Evolutionary conservation across 2,888 invertebrate species (phyloP), one percentile per base, ranked within the genome.

Genomic region (Clanis bilineata): DNA sequence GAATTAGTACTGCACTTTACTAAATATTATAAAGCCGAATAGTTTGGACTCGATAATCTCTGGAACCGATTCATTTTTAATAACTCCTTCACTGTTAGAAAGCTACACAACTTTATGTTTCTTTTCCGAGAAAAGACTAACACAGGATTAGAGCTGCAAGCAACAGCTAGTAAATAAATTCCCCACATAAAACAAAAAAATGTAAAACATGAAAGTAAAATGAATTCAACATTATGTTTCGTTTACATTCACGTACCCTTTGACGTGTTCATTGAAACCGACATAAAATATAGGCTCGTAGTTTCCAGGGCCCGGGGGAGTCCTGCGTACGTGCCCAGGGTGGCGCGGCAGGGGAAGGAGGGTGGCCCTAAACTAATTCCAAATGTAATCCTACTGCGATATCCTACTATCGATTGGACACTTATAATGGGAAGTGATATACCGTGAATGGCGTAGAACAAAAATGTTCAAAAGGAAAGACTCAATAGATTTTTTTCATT

Each of bases 331-430:
- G 76, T 77, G 76, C 61, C 67, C 58, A 65, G 68, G 66, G 61
- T 62, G 68, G 61, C 59, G 68, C 32, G 5, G 32, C 32, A 5
- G 1, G 3, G 64, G 57, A 58, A 60, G 62, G 43, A 58, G 60
- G 62, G 43, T 60, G 70, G 66, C 69, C 70, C 71, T 68, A 75
- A 79, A 76, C 70, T 74, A 78, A 80, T 77, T 76, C 66, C 65
- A 60, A 68, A 65, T 70, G 65, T 77, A 76, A 76, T 76, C 69
- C 67, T 60, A 69, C 67, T 67, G 62, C 59, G 63, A 67, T n/a
- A n/a, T n/a, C n/a, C n/a, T n/a, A n/a, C n/a, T n/a, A 74, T 72
- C 67, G 67, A 77, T 73, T 64, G 70, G 32, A 44, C 55, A 56
- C 58, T 64, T 61, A 64, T 65, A 61, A 59, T 59, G 59, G 64